These are phyloP conservation scores for Automeris io DNA, from an alignment of 2,888 invertebrate genomes.

Conservation along the genomic window DNA sequence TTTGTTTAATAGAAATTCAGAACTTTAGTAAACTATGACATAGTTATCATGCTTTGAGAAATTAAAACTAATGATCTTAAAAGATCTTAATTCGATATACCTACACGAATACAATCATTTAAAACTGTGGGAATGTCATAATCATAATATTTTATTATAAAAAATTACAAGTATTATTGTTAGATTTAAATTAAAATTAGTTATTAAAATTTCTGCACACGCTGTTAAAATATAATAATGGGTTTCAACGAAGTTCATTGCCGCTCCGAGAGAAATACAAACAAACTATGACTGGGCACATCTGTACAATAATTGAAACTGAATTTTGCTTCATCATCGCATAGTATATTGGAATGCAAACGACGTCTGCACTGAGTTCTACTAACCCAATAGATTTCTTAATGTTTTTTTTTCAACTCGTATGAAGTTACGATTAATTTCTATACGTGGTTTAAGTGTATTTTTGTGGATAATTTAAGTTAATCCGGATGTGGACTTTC, in stretches of 20 bases:
- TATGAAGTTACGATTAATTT: not conserved
- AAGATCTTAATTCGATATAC: too few species aligned
- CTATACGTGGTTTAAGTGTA: too few species aligned
- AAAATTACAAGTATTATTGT: too few species aligned
- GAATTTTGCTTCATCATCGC: conserved; percentile 39
- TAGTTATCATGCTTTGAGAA: too few species aligned
- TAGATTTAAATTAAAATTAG: not conserved
- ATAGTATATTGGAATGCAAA: conserved; percentile 29
- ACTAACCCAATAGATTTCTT: conserved; percentile 35
- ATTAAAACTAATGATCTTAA: too few species aligned
- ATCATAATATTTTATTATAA: too few species aligned
- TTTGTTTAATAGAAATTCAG: too few species aligned
- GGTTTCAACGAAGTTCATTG: conserved; percentile 44
- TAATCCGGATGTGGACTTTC: too few species aligned
- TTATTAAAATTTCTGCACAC: conserved; percentile 11
- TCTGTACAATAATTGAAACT: conserved; percentile 26
- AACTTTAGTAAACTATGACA: too few species aligned
- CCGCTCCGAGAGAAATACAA: conserved; percentile 31
- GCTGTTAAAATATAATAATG: conserved; percentile 21
- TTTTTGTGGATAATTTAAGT: too few species aligned
- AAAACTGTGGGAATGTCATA: too few species aligned
- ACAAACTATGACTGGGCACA: conserved; percentile 41
- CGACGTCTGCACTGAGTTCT: conserved; percentile 23
- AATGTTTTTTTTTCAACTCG: conserved; percentile 14
- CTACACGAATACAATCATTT: too few species aligned